Evolutionary conservation across 2,113 vertebrate genomes (phyloP).

Genomic region (Carassius auratus): DNA sequence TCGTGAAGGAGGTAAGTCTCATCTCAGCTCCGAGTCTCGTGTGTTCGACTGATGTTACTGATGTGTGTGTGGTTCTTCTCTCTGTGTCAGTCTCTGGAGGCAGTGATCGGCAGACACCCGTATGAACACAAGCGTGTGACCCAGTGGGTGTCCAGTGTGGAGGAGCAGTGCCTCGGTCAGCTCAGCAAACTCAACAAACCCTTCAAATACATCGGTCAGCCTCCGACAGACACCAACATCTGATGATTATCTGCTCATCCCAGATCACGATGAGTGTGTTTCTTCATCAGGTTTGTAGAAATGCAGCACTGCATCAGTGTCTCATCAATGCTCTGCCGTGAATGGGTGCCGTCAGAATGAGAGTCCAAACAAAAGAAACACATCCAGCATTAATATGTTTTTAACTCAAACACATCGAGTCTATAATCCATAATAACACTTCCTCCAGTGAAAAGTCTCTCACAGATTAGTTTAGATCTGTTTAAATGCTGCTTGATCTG

Average conservation of each 20-base stretch:
- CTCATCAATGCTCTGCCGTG: too few species aligned
- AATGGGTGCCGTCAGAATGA: background rate
- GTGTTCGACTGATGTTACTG: background rate
- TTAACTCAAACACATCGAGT: too few species aligned
- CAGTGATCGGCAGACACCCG: conserved; percentile 85
- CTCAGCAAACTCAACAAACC: conserved; percentile 94
- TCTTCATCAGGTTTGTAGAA: too few species aligned
- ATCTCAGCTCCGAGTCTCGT: background rate
- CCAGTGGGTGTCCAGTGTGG: conserved; percentile 88
- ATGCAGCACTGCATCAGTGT: too few species aligned
- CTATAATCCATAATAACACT: too few species aligned
- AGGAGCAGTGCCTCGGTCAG: conserved; percentile 90
- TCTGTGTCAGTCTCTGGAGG: conserved; percentile 81
- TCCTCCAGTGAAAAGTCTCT: too few species aligned
- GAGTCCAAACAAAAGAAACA: too few species aligned
- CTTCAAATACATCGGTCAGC: conserved; percentile 92
- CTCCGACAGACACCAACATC: background rate
- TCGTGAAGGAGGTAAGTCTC: conserved; percentile 87
- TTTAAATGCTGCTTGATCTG: too few species aligned
- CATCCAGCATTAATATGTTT: too few species aligned
- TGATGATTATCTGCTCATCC: background rate
- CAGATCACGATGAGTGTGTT: background rate
- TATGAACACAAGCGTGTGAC: conserved; percentile 92
- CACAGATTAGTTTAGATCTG: too few species aligned
- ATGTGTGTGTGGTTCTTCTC: background rate